Percentiles rank a stretch among this genome's conserved stretches.
phyloP scores from a whole-genome alignment of 1,140 invertebrate genomes.

The Drosophila varians region DNA sequence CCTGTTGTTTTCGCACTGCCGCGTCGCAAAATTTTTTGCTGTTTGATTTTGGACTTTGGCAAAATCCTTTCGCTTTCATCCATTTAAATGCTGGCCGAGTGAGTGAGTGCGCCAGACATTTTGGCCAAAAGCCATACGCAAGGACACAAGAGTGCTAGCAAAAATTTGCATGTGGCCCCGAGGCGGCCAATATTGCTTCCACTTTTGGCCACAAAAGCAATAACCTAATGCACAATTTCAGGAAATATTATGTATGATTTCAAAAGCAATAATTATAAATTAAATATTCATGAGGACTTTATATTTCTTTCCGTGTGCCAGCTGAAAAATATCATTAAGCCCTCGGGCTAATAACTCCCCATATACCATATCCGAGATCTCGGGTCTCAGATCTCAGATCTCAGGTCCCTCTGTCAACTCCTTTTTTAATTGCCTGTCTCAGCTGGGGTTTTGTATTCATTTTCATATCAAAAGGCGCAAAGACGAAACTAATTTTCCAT shows the following conservation, averaged over 20 bases:
- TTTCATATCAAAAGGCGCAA: conserved; percentile 46
- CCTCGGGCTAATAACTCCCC: conserved; percentile 12
- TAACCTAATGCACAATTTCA: too few species aligned
- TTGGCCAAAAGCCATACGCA: conserved; percentile 48
- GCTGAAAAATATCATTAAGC: conserved; percentile 4
- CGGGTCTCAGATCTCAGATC: neutral
- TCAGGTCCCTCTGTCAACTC: conserved; percentile 4
- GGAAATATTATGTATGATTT: too few species aligned
- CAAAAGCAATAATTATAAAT: neutral
- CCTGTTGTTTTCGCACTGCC: conserved; percentile 47
- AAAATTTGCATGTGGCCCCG: too few species aligned
- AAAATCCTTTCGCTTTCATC: conserved; percentile 82
- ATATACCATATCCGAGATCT: neutral
- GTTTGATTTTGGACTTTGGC: conserved; percentile 81
- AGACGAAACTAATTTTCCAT: conserved; percentile 62
- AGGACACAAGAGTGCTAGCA: neutral
- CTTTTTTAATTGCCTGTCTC: conserved; percentile 69
- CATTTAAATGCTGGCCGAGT: conserved; percentile 68
- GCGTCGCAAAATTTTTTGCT: conserved; percentile 64
- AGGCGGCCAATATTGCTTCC: too few species aligned
- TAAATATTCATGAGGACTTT: neutral
- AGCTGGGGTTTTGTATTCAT: conserved; percentile 46
- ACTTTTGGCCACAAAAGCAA: neutral
- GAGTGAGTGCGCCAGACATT: conserved; percentile 52
- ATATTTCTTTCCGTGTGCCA: neutral